Evolutionary conservation across 2,888 invertebrate genomes (phyloP).

Genomic region (Melipona beecheii): DNA sequence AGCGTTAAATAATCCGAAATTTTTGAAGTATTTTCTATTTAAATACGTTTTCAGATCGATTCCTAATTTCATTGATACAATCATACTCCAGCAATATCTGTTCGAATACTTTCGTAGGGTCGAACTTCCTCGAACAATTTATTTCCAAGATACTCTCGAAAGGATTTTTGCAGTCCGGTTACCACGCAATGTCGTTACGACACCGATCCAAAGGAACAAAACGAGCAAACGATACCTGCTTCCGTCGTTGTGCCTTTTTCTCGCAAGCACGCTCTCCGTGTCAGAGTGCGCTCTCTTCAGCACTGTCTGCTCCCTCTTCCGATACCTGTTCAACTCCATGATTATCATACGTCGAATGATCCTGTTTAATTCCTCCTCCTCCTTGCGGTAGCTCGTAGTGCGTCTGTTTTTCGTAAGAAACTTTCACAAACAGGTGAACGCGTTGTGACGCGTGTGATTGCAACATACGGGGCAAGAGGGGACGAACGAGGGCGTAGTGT

Average conservation of each 20-base stretch:
- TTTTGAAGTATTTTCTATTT: too few relatives aligned
- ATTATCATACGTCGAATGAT: conserved; percentile 58
- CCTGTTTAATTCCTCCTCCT: conserved; percentile 47
- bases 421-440: conserved; percentile 6
- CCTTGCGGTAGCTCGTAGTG: conserved; percentile 4
- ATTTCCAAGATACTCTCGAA: too few relatives aligned
- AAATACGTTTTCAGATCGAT: too few relatives aligned
- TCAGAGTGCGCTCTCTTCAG: conserved; percentile 57
- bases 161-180: too few relatives aligned
- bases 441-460: not conserved
- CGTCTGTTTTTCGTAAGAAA: conserved; percentile 7
- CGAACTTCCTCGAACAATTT: too few relatives aligned
- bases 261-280: conserved; percentile 27
- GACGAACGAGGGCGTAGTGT: not conserved
- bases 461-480: not conserved
- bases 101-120: too few relatives aligned
- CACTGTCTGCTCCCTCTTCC: conserved; percentile 34
- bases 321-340: conserved; percentile 52
- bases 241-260: not conserved
- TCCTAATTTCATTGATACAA: too few relatives aligned
- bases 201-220: not conserved
- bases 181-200: too few relatives aligned
- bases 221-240: conserved; percentile 31
- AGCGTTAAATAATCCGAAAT: too few relatives aligned
- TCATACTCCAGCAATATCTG: too few relatives aligned